Evolutionary conservation across 2,888 invertebrate species (phyloP), one percentile per base, ranked within the genome.

Genomic region (Torymus tubicola): DNA sequence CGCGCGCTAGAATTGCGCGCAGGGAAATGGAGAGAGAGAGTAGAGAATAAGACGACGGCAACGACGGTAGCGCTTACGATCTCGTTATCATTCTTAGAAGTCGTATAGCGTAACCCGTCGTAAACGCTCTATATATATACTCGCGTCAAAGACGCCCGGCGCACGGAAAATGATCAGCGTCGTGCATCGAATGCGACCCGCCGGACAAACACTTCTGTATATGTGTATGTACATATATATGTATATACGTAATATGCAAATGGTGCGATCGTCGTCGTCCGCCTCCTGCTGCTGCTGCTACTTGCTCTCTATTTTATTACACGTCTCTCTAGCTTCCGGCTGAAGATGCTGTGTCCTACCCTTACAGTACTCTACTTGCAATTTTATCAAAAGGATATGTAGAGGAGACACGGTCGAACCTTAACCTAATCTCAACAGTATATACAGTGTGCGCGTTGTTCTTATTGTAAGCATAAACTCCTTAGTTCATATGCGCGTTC

Each of bases 1-100:
- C 31, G 31, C 3, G 31, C 31, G 31, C 42, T 42, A 8, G 42
- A 42, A 42, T 42, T 42, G 42, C n/a, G n/a, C n/a, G n/a, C 42
- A 8, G 8, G 0, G 42, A 42, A 8, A 42, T 42, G 42, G 42
- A 42, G 31, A 31, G 31, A 31, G 31, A 31, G 31, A 31, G 24
- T n/a, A 16, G 24, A 57, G 60, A 53, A 53, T 61, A 13, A 16
- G 24, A 72, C 63, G 53, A n/a, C 14, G 21, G 14, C 13, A 12
- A 24, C 18, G 55, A 14, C 8, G 42, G 8, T 8, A 8, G 42
- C 42, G 42, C 42, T n/a, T 42, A 42, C 4, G 53, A 52, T 72
- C 72, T 72, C 72, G 31, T 72, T 63, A 63, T 24, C 61, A 72
- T 61, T 63, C 24, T 63, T 53, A 31, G 72, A 72, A 63, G 53